A percentile compares a stretch with the other conserved stretches of the same genome.
These are phyloP conservation scores for Gastrophysa polygoni DNA, from an alignment of 2,888 invertebrate species.

Conservation along the genomic window DNA sequence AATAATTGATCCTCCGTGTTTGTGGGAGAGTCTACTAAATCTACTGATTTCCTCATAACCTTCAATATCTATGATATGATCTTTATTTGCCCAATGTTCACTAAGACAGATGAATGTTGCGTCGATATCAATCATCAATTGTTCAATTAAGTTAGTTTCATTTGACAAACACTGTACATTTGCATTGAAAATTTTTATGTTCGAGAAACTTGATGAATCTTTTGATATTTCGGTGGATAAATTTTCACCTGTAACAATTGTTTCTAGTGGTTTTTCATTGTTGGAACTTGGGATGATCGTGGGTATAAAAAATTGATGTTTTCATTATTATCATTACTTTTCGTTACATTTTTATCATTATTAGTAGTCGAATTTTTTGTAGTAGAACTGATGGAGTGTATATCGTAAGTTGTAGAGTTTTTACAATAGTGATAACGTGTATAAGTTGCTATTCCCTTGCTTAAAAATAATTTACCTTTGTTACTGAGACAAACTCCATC, in stretches of 20 bases:
- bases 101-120: slow-evolving; percentile 3
- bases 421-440: neutral
- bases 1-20: neutral
- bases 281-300: neutral
- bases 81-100: slow-evolving; percentile 12
- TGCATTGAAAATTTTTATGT: neutral
- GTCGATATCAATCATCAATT: slow-evolving; percentile 4
- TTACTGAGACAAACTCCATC: slow-evolving; percentile 3
- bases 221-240: neutral
- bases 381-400: neutral
- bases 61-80: slow-evolving; percentile 8
- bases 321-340: slow-evolving; percentile 3
- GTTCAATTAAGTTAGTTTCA: neutral
- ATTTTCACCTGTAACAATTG: neutral
- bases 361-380: neutral
- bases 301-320: neutral
- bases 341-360: neutral
- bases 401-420: neutral
- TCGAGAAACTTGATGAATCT: neutral
- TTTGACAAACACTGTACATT: slow-evolving; percentile 14
- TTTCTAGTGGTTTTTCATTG: neutral
- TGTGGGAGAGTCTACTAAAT: slow-evolving; percentile 7
- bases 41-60: slow-evolving; percentile 5
- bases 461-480: slow-evolving; percentile 1
- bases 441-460: slow-evolving; percentile 1